Evolutionary conservation across 2,797 vertebrate species (phyloP).

Genomic region (Cygnus olor): DNA sequence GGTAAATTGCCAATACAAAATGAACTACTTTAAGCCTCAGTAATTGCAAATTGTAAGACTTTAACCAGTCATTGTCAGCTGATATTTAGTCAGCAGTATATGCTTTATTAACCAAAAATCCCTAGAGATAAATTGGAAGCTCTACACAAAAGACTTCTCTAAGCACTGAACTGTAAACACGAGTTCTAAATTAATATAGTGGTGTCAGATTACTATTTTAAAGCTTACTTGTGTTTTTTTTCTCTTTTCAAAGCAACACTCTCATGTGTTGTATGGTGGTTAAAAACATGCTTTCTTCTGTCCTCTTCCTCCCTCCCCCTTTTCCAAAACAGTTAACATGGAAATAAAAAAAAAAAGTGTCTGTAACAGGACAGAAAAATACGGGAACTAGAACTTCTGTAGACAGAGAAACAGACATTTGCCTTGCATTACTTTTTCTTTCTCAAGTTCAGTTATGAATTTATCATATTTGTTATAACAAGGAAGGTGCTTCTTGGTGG

Average conservation of each 20-base stretch:
- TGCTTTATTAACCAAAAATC: constrained; percentile 12
- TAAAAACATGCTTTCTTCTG: background rate
- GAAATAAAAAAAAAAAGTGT: background rate
- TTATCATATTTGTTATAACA: background rate
- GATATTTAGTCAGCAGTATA: constrained; percentile 10
- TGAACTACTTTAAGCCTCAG: background rate
- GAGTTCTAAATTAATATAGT: background rate
- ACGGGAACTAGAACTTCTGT: background rate
- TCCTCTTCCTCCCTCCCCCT: background rate
- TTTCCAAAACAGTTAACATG: background rate
- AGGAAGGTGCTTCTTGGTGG: background rate
- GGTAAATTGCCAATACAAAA: background rate
- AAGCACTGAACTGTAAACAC: background rate
- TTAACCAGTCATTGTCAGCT: constrained; percentile 19
- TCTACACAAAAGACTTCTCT: background rate
- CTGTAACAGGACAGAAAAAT: background rate
- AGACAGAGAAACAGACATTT: background rate
- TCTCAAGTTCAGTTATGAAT: background rate
- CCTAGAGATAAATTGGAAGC: background rate
- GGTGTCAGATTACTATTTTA: constrained; percentile 2
- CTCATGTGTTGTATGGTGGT: background rate
- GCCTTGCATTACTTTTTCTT: background rate
- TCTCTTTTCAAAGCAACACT: background rate
- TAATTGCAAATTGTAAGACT: background rate
- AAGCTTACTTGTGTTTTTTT: background rate